Conservation (phyloP, 2,797 vertebrate genomes). For the Peromyscus attwateri region DNA sequence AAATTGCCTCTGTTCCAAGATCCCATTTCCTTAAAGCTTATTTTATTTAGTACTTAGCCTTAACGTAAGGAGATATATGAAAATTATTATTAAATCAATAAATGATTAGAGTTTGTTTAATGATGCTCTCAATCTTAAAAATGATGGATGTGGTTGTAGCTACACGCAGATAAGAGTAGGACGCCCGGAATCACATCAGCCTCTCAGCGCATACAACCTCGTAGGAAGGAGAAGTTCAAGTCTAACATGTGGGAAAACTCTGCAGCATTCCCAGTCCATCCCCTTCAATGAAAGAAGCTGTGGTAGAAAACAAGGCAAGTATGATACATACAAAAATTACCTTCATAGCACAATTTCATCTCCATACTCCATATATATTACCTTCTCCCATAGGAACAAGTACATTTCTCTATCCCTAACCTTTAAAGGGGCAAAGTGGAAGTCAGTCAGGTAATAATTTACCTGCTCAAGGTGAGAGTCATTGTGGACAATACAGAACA, state of each 20-base stretch:
- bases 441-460: background rate
- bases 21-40: background rate
- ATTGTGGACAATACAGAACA: background rate
- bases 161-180: background rate
- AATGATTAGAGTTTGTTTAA: constrained; percentile 50
- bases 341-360: background rate
- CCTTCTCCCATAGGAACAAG: background rate
- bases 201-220: background rate
- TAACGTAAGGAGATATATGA: background rate
- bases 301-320: background rate
- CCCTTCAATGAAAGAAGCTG: background rate
- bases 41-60: constrained; percentile 31
- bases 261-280: background rate
- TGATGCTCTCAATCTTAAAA: background rate
- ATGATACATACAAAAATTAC: background rate
- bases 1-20: background rate
- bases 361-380: background rate
- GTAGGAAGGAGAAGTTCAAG: background rate
- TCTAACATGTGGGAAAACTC: background rate
- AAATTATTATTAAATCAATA: background rate
- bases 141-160: background rate
- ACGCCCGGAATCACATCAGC: background rate
- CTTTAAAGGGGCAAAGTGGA: constrained; percentile 38
- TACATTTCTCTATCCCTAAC: background rate
- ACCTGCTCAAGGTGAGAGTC: background rate